These are phyloP conservation scores for Podotricha telesiphe DNA, from an alignment of 2,888 invertebrate genomes.

Conservation along the genomic window DNA sequence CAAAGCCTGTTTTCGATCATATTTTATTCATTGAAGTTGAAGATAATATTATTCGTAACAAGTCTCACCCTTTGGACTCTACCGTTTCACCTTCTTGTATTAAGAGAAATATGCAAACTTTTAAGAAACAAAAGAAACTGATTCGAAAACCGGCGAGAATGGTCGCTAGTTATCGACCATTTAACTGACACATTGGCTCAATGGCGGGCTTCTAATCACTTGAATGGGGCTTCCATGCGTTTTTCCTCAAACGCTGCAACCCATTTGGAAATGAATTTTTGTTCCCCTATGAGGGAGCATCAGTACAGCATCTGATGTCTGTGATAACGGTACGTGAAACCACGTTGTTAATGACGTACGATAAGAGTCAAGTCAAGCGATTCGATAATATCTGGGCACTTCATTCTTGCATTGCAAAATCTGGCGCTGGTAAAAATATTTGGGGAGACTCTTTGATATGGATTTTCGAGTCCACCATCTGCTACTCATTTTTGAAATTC, in stretches of 20 bases:
- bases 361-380: conserved; percentile 28
- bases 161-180: conserved; percentile 25
- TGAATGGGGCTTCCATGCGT: conserved; percentile 24
- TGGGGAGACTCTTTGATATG: too few species aligned
- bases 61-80: too few species aligned
- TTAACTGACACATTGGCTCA: conserved; percentile 26
- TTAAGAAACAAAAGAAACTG: conserved; percentile 20
- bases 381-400: conserved; percentile 28
- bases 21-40: too few species aligned
- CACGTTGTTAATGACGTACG: conserved; percentile 56
- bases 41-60: too few species aligned
- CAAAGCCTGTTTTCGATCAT: too few species aligned
- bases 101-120: too few species aligned
- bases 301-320: conserved; percentile 47
- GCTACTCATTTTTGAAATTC: too few species aligned
- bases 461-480: too few species aligned
- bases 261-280: conserved; percentile 47
- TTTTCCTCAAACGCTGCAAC: conserved; percentile 38
- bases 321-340: conserved; percentile 54
- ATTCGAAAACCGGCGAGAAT: conserved; percentile 1
- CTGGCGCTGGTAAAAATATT: conserved; percentile 42
- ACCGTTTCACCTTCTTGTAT: too few species aligned
- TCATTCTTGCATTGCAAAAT: conserved; percentile 34
- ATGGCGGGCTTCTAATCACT: conserved; percentile 31
- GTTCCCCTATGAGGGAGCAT: too few species aligned